phyloP scores from a whole-genome alignment of 2,113 vertebrate species.

The Beaufortia kweichowensis region DNA sequence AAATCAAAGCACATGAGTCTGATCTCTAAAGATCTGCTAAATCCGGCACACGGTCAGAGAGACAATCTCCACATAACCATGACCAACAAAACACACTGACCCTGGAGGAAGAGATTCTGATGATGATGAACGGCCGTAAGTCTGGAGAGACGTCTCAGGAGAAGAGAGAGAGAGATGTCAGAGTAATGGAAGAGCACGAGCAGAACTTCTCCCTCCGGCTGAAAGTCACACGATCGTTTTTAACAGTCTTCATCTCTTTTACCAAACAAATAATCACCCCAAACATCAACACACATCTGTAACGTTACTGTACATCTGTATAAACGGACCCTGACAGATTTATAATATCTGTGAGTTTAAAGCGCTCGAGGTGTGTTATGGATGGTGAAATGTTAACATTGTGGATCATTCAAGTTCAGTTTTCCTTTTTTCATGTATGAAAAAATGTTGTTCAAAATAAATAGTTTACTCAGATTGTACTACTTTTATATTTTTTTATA shows the following conservation, averaged over 20 bases:
- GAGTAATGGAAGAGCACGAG: constrained; percentile 37
- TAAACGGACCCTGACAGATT: background rate
- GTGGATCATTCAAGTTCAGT: too few species aligned
- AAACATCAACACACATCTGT: constrained; percentile 6
- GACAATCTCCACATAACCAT: constrained; percentile 12
- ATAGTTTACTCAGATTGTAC: too few species aligned
- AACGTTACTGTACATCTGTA: background rate
- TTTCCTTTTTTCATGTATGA: too few species aligned
- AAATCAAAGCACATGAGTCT: too few species aligned
- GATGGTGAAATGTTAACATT: background rate
- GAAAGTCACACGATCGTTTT: constrained; percentile 21
- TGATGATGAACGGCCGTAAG: constrained; percentile 32
- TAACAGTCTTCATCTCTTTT: constrained; percentile 8
- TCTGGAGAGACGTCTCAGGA: background rate
- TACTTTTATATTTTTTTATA: too few species aligned
- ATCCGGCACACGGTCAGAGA: background rate
- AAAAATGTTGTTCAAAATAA: background rate
- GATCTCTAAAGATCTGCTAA: too few species aligned
- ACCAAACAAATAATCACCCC: constrained; percentile 10
- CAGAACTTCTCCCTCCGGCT: constrained; percentile 29
- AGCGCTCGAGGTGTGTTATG: background rate
- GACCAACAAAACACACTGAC: background rate
- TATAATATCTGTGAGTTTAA: background rate
- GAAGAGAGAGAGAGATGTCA: constrained; percentile 26
- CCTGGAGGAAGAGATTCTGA: background rate